Base-by-base conservation (phyloP, 2,113 vertebrate species). In the Procavia capensis region DNA sequence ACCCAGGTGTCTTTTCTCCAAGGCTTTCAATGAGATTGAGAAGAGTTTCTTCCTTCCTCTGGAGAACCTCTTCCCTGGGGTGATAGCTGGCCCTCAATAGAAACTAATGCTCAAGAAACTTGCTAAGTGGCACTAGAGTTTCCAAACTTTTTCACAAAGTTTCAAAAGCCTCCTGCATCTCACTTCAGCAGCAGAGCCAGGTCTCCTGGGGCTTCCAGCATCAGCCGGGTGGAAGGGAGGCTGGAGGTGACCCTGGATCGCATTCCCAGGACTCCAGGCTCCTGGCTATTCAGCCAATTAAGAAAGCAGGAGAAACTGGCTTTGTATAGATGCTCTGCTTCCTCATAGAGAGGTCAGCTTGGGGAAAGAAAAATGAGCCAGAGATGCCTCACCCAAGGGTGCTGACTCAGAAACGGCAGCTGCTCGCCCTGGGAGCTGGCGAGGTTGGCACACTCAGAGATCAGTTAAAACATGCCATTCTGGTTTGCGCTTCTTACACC, bases 331-430 rank as follows among this genome's bases (percentile, higher is more conserved):
- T 88, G 79, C 50, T 61, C 50, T 93, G 94, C 43, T 78, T 31
- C 17, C 43, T 72, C 70, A 89, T 93, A 76, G 61, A 24, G 74
- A 47, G 75, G 75, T 47, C 79, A 80, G n/a, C 68, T 63, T 80
- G 29, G 11, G 72, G 11, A 11, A 19, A 2, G 0, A 1, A 13
- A 39, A n/a, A 29, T 27, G 36, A 76, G 41, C 64, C 92, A 66
- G 27, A 82, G 64, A 92, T 34, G 54, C 41, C 64, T 94, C 75
- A 36, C 9, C 19, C 5, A 0, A 64, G 76, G 75, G 9, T 70
- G 90, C 95, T 96, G 96, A 97, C 95, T 98, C 94, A 96, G 94
- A 93, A 83, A 45, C 2, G 87, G 93, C 92, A 93, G 95, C 92
- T 95, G 94, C 24, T 29, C 90, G 95, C 84, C 89, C 95, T 66